Evolutionary conservation across 2,113 vertebrate species (phyloP).

Genomic region (Sander vitreus): DNA sequence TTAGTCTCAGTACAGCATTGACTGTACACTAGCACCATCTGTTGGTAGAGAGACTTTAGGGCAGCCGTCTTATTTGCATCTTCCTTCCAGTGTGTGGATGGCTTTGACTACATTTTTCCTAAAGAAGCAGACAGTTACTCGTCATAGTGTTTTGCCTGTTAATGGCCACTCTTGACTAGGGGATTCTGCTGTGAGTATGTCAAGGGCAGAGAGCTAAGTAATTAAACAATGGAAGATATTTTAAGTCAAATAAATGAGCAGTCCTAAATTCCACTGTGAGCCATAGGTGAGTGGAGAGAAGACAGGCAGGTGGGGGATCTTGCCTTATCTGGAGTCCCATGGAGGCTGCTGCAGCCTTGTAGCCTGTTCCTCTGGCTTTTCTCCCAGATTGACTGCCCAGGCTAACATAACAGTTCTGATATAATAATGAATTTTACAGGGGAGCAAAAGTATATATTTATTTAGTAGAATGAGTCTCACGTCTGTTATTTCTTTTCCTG

Average conservation of each 20-base stretch:
- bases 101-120: conserved; percentile 32
- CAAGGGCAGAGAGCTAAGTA: conserved; percentile 59
- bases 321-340: conserved; percentile 39
- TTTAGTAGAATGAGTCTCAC: background rate
- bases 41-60: conserved; percentile 53
- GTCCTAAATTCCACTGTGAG: conserved; percentile 40
- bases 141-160: conserved; percentile 39
- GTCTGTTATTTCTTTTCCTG: background rate
- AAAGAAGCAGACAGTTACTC: conserved; percentile 4
- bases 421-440: conserved; percentile 22
- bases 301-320: conserved; percentile 55
- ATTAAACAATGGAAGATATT: conserved; percentile 56
- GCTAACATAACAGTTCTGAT: conserved; percentile 44
- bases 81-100: conserved; percentile 34
- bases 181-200: conserved; percentile 37
- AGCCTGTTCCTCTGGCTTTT: conserved; percentile 35
- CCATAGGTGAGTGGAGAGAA: conserved; percentile 38
- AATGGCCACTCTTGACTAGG: conserved; percentile 9
- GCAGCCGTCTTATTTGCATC: conserved; percentile 45
- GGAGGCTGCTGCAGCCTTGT: conserved; percentile 47
- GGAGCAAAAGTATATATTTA: background rate
- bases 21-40: conserved; percentile 72
- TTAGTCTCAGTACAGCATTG: background rate
- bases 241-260: conserved; percentile 48
- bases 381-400: conserved; percentile 53